These are phyloP conservation scores for Phrynosoma blainvillii DNA, from an alignment of 2,113 vertebrate species.

Conservation along the genomic window DNA sequence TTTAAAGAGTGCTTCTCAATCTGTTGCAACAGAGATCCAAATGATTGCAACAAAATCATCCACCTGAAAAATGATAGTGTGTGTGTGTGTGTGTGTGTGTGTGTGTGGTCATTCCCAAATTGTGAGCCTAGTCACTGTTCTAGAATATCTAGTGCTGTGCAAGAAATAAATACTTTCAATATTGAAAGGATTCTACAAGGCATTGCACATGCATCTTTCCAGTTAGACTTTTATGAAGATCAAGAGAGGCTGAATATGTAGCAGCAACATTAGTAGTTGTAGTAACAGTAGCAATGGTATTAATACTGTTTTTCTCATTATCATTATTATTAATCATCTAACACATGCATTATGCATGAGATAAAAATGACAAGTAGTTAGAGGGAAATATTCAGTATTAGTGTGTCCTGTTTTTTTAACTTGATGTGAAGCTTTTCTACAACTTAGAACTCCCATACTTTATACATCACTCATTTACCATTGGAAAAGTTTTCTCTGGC, in stretches of 20 bases:
- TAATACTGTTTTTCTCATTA: not conserved
- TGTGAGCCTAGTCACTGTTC: not conserved
- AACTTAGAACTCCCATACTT: not conserved
- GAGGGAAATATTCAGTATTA: not conserved
- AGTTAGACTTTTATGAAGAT: not conserved
- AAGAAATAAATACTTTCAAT: not conserved
- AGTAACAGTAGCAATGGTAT: no score
- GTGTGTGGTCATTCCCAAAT: not conserved
- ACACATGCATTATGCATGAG: not conserved
- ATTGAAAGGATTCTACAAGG: not conserved
- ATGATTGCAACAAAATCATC: constrained; percentile 31
- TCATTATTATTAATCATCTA: not conserved
- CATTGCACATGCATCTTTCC: not conserved
- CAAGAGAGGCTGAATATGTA: no score
- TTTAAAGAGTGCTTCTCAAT: constrained; percentile 57
- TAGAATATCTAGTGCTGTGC: not conserved
- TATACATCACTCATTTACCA: not conserved
- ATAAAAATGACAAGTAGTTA: not conserved
- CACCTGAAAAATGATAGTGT: constrained; percentile 53
- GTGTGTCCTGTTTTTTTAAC: not conserved
- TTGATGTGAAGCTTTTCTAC: not conserved
- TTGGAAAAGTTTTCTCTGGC: not conserved
- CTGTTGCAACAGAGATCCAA: constrained; percentile 58
- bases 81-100: not conserved
- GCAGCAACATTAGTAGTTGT: no score